phyloP scores from a whole-genome alignment of 1,140 invertebrate species.

The Solenopsis invicta region DNA sequence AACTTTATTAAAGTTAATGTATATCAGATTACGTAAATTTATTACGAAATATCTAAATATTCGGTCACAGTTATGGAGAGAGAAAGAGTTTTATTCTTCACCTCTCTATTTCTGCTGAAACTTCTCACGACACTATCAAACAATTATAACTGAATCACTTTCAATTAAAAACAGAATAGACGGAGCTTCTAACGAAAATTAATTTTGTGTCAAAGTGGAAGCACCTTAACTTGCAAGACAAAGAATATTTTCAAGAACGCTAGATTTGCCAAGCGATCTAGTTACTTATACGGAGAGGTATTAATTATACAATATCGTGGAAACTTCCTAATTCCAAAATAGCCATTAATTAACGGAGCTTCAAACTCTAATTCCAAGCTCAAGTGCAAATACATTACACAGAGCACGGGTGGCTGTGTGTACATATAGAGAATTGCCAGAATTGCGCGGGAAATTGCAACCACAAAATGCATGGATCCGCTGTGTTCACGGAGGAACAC shows the following conservation, averaged over 20 bases:
- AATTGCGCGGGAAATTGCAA: slow-evolving; percentile 64
- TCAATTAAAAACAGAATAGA: slow-evolving; percentile 22
- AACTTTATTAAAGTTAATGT: slow-evolving; percentile 14
- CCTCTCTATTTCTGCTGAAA: not conserved
- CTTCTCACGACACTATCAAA: not conserved
- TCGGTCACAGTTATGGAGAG: not conserved
- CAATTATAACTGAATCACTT: slow-evolving; percentile 24
- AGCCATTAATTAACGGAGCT: slow-evolving; percentile 74
- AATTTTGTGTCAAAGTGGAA: slow-evolving; percentile 14
- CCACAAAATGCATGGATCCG: slow-evolving; percentile 49
- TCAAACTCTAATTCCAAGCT: slow-evolving; percentile 69
- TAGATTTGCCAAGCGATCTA: slow-evolving; percentile 36
- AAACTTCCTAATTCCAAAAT: slow-evolving; percentile 76
- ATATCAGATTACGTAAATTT: slow-evolving; percentile 8
- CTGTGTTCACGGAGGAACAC: slow-evolving; percentile 49
- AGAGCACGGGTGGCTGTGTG: slow-evolving; percentile 43
- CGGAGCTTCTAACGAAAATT: slow-evolving; percentile 13
- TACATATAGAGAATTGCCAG: slow-evolving; percentile 45
- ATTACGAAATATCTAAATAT: slow-evolving; percentile 46
- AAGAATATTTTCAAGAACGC: slow-evolving; percentile 54
- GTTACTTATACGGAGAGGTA: slow-evolving; percentile 61
- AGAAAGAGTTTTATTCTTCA: slow-evolving; percentile 13
- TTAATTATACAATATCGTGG: slow-evolving; percentile 73
- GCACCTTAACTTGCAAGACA: slow-evolving; percentile 29
- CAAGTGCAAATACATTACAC: slow-evolving; percentile 67